Conservation (phyloP, 2,113 vertebrate genomes). For the Irena cyanogastra region DNA sequence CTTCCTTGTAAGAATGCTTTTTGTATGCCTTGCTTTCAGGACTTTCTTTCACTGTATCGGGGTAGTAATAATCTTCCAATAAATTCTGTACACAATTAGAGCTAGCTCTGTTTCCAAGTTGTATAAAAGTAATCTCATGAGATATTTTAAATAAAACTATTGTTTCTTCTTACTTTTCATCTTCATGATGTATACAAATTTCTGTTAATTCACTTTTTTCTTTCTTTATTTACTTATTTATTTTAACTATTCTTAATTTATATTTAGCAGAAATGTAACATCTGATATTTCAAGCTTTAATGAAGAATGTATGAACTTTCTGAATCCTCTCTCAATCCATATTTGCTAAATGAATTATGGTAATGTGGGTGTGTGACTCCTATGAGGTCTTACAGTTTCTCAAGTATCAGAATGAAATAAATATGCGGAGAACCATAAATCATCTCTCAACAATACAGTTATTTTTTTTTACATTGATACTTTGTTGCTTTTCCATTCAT, state of each 20-base stretch:
- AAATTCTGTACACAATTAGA: not conserved
- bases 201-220: not conserved
- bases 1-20: not conserved
- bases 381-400: not conserved
- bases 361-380: not conserved
- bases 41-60: not conserved
- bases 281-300: not conserved
- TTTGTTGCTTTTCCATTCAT: not conserved
- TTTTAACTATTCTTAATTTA: not conserved
- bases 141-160: not conserved
- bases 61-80: not conserved
- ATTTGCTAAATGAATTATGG: not conserved
- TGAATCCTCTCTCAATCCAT: not conserved
- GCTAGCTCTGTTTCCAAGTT: not conserved
- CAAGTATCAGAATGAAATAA: not conserved
- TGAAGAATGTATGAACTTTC: not conserved
- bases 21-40: not conserved
- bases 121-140: not conserved
- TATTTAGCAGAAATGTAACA: not conserved
- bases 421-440: not conserved
- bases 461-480: not conserved
- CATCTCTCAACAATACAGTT: not conserved
- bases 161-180: not conserved
- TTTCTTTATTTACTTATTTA: not conserved
- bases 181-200: not conserved